A percentile compares a stretch with the other conserved stretches of the same genome.
Conservation (phyloP, 2,888 invertebrate species). For the Alcis repandata region DNA sequence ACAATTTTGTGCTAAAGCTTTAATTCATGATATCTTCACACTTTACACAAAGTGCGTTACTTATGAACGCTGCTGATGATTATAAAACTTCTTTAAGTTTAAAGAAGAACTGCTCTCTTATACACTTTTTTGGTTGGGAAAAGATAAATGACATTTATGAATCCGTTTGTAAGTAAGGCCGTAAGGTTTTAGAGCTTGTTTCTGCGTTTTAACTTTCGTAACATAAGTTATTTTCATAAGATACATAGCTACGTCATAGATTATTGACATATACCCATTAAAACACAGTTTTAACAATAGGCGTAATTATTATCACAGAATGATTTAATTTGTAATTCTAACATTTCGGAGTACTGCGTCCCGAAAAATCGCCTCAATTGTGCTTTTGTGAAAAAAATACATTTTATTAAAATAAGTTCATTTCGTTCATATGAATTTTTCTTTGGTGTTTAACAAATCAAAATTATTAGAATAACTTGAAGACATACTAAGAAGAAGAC, state of each 20-base stretch:
- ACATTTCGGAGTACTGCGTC: conserved; percentile 4
- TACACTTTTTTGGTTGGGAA: too few relatives aligned
- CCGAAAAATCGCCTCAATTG: background rate
- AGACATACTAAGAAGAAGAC: too few relatives aligned
- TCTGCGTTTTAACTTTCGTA: too few relatives aligned
- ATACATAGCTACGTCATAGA: background rate
- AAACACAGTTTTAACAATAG: conserved; percentile 23
- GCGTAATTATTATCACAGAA: conserved; percentile 35
- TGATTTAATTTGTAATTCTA: conserved; percentile 16
- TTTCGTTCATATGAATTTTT: background rate
- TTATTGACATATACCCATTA: conserved; percentile 11
- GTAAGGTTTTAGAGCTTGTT: too few relatives aligned
- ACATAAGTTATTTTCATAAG: background rate
- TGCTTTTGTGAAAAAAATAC: background rate
- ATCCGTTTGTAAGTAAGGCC: too few relatives aligned
- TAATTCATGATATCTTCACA: conserved; percentile 6
- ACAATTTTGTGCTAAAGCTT: conserved; percentile 2
- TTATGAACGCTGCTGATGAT: too few relatives aligned
- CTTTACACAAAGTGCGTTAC: background rate
- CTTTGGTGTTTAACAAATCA: background rate
- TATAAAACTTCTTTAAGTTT: too few relatives aligned
- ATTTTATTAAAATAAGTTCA: background rate
- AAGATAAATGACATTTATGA: too few relatives aligned
- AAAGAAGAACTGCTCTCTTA: too few relatives aligned
- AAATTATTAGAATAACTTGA: background rate